Evolutionary conservation across 2,113 vertebrate genomes (phyloP).

Genomic region (Genyomyrus donnyi): DNA sequence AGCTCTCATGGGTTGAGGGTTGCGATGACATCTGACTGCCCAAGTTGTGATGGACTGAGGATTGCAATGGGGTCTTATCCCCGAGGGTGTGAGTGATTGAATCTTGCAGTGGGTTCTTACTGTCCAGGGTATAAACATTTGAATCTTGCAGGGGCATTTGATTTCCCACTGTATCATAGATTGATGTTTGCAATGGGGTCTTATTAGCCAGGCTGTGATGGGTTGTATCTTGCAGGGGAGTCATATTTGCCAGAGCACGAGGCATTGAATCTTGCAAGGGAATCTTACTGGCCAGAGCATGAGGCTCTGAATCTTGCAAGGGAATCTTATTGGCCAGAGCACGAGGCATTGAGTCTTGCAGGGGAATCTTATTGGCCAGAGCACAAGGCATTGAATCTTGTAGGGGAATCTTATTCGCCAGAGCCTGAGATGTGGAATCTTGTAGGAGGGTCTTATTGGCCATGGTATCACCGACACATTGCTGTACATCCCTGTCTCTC

Average conservation of each 20-base stretch:
- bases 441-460: background rate
- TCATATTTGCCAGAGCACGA: background rate
- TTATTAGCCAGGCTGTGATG: background rate
- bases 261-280: background rate
- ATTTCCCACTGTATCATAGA: background rate
- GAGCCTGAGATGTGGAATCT: background rate
- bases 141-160: background rate
- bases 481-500: background rate
- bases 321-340: background rate
- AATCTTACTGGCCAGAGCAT: background rate
- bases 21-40: background rate
- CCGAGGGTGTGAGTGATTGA: background rate
- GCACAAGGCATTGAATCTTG: background rate
- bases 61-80: background rate
- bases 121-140: background rate
- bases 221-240: background rate
- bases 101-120: background rate
- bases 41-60: background rate
- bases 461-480: background rate
- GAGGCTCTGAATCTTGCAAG: background rate
- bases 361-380: background rate
- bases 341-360: background rate
- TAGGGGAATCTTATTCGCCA: background rate
- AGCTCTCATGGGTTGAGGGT: background rate
- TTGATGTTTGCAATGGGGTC: background rate